Evolutionary conservation across 2,113 vertebrate species (phyloP).

Genomic region (Bubo bubo): DNA sequence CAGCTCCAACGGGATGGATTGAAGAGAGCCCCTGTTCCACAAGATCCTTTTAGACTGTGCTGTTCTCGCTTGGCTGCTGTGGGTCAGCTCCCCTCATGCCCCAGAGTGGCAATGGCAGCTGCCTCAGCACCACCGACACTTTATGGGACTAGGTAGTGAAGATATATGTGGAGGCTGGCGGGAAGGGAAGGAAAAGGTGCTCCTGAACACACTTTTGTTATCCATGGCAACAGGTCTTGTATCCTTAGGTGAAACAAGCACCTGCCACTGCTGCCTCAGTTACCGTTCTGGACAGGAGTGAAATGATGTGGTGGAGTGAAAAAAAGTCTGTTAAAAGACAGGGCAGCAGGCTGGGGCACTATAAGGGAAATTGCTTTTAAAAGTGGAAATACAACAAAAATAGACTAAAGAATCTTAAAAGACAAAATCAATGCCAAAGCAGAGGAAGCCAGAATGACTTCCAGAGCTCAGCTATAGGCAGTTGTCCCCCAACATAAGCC

Average conservation of each 20-base stretch:
- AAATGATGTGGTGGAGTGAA: background rate
- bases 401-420: conserved; percentile 31
- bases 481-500: conserved; percentile 59
- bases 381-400: conserved; percentile 45
- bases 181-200: background rate
- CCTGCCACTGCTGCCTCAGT: background rate
- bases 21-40: background rate
- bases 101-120: background rate
- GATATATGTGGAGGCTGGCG: background rate
- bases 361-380: conserved; percentile 25
- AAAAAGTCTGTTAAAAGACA: conserved; percentile 4
- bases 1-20: background rate
- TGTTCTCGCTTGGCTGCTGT: background rate
- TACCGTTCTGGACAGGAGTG: background rate
- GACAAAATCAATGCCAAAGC: conserved; percentile 44
- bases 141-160: background rate
- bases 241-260: background rate
- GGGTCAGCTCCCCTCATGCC: background rate
- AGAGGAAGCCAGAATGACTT: conserved; percentile 53
- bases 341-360: background rate
- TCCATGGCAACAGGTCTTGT: background rate
- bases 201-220: background rate
- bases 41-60: background rate
- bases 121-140: background rate
- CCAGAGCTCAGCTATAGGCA: conserved; percentile 41